Conservation (phyloP, 53 echinoderm and acorn worm species). For the Arbacia lixula region DNA sequence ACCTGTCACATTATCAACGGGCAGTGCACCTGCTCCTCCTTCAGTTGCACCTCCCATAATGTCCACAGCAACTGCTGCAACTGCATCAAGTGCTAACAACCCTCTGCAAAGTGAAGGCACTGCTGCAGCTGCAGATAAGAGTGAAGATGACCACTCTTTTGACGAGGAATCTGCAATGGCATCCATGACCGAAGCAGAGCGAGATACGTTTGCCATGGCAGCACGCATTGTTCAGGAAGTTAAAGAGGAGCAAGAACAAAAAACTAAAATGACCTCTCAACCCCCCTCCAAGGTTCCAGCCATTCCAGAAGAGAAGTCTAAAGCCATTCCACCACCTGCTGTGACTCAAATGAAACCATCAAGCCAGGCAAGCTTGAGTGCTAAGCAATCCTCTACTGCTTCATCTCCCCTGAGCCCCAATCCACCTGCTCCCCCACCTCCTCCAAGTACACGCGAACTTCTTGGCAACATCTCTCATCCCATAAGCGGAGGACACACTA, state of each 20-base stretch:
- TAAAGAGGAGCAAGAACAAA: constrained; percentile 65
- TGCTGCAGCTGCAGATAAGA: constrained; percentile 18
- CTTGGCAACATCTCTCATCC: constrained; percentile 52
- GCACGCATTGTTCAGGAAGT: constrained; percentile 89
- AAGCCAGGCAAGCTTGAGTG: constrained; percentile 34
- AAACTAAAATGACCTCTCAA: constrained; percentile 28
- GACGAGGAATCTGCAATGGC: constrained; percentile 90
- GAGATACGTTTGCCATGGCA: constrained; percentile 89
- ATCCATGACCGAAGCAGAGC: constrained; percentile 93
- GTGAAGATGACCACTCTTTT: constrained; percentile 64
- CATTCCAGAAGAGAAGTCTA: constrained; percentile 20
- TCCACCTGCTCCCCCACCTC: constrained; percentile 47
- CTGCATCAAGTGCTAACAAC: too few species aligned
- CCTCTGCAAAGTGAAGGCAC: too few species aligned
- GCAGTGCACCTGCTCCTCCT: constrained; percentile 4
- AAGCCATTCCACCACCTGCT: background rate
- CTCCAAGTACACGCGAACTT: constrained; percentile 49
- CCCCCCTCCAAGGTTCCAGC: background rate
- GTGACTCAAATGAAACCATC: too few species aligned
- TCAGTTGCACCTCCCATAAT: background rate
- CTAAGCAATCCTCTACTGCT: constrained; percentile 3
- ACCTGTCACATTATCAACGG: background rate
- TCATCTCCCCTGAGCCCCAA: constrained; percentile 57
- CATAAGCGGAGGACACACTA: constrained; percentile 53
- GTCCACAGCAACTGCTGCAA: constrained; percentile 41